Percentiles rank a stretch among this genome's conserved stretches.
Conservation (phyloP, 2,113 vertebrate genomes). For the Otocyon megalotis region DNA sequence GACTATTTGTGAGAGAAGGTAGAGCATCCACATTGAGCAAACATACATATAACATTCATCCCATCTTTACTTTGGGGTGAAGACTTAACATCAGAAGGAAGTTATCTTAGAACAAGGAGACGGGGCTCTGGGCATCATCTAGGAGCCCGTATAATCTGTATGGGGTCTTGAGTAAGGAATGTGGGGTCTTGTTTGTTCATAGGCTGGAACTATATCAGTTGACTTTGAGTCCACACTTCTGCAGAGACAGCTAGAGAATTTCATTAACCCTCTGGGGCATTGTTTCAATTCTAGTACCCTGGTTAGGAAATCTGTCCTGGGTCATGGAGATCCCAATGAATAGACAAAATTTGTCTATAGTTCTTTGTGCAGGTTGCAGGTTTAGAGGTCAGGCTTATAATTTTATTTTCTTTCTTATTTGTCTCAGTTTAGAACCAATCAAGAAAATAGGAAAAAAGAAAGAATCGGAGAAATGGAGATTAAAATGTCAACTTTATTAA, state of each 20-base stretch:
- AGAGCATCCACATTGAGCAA: background rate
- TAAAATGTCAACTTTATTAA: background rate
- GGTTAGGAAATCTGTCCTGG: background rate
- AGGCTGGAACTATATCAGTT: background rate
- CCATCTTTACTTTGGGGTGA: background rate
- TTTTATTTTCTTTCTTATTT: background rate
- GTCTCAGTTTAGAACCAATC: slow-evolving; percentile 4
- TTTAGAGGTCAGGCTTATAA: background rate
- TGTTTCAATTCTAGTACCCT: background rate
- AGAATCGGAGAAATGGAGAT: background rate
- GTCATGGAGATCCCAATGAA: background rate
- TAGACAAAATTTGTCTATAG: background rate
- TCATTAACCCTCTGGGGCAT: background rate
- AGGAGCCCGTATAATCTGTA: background rate
- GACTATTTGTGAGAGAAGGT: background rate
- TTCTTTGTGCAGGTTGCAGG: background rate
- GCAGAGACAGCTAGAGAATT: background rate
- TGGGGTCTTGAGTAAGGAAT: background rate
- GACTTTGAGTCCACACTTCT: background rate
- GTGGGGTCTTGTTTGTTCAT: background rate
- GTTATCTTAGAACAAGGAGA: background rate
- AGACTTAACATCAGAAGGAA: background rate
- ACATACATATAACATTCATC: background rate
- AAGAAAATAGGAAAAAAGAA: background rate
- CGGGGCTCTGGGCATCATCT: background rate